Percentiles rank a stretch among this genome's conserved stretches.
Conservation (phyloP, 2,888 invertebrate species). For the Agonopterix arenella region DNA sequence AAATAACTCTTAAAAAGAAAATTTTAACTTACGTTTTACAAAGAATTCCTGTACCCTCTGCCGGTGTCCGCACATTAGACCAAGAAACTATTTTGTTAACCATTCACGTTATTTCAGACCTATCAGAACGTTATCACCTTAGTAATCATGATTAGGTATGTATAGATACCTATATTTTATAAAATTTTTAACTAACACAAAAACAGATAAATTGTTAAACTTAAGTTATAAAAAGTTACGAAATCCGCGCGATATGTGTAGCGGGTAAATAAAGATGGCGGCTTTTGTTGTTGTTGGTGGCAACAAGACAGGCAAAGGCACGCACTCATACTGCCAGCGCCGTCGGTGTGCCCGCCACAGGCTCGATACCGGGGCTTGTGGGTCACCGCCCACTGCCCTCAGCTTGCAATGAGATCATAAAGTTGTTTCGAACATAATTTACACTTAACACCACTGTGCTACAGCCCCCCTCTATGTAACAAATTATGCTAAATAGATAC, state of each 20-base stretch:
- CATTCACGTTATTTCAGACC: background rate
- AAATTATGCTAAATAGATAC: conserved; percentile 9
- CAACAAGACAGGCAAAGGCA: conserved; percentile 4
- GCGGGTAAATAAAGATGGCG: background rate
- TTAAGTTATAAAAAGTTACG: background rate
- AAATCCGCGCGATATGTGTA: background rate
- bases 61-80: conserved; percentile 17
- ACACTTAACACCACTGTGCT: conserved; percentile 43
- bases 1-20: no score
- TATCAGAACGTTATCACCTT: background rate
- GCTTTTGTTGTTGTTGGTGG: background rate
- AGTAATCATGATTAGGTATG: background rate
- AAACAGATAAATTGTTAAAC: no score
- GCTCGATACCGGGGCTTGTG: conserved; percentile 32
- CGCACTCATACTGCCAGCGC: conserved; percentile 15
- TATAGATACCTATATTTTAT: background rate
- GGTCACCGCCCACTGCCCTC: conserved; percentile 62
- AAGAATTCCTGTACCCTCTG: conserved; percentile 9
- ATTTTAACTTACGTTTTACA: conserved; percentile 18
- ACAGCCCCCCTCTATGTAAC: conserved; percentile 31
- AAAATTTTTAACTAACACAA: no score
- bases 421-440: conserved; percentile 54
- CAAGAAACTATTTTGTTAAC: background rate
- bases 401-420: conserved; percentile 65
- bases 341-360: conserved; percentile 40